phyloP scores from a whole-genome alignment of 1,140 invertebrate genomes.

The Stegodyphus dumicola region DNA sequence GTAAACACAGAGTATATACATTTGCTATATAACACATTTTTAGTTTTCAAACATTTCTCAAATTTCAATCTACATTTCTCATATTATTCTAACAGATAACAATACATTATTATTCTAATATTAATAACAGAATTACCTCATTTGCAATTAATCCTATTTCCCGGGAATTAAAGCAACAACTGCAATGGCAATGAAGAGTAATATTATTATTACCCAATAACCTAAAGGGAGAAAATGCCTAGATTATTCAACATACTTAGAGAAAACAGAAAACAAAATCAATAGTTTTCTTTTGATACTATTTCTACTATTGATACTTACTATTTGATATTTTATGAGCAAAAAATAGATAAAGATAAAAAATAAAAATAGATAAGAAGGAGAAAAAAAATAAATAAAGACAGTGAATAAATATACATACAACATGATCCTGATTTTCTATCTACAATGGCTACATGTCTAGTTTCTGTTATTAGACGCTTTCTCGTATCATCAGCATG shows the following conservation, averaged over 20 bases:
- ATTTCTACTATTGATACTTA: too few relatives aligned
- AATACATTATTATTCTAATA: too few relatives aligned
- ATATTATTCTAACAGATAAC: too few relatives aligned
- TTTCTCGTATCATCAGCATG: conserved; percentile 67
- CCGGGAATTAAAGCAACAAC: conserved; percentile 62
- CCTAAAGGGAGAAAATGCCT: conserved; percentile 64
- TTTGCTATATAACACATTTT: too few relatives aligned
- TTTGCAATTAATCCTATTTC: background rate
- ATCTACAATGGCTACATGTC: conserved; percentile 68
- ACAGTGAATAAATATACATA: conserved; percentile 65
- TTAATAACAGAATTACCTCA: too few relatives aligned
- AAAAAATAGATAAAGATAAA: background rate
- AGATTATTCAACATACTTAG: too few relatives aligned
- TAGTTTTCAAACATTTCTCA: too few relatives aligned
- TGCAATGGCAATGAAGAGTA: conserved; percentile 68
- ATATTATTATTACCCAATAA: conserved; percentile 68
- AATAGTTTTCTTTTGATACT: too few relatives aligned
- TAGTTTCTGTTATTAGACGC: conserved; percentile 68
- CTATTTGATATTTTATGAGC: too few relatives aligned
- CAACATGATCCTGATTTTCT: conserved; percentile 68
- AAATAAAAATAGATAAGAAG: conserved; percentile 1
- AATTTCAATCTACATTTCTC: too few relatives aligned
- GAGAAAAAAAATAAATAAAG: background rate
- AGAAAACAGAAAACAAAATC: too few relatives aligned
- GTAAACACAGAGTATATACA: too few relatives aligned